phyloP scores from a whole-genome alignment of 2,888 invertebrate genomes.

The Lamellibrachia satsuma region DNA sequence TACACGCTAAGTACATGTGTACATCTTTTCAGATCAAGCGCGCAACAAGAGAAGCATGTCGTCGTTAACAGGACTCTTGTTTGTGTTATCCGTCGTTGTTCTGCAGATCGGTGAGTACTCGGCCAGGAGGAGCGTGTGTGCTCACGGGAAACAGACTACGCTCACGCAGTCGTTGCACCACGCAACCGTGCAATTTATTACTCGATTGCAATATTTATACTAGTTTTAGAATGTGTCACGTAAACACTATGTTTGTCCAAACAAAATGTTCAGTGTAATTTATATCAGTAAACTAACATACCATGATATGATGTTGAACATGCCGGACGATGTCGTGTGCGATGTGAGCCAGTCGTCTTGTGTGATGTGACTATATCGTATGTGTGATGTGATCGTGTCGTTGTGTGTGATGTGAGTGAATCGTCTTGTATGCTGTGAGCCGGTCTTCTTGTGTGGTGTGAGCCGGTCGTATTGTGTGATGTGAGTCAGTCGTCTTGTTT shows the following conservation, averaged over 20 bases:
- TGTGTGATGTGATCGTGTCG: background rate
- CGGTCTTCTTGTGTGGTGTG: background rate
- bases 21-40: background rate
- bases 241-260: no score
- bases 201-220: background rate
- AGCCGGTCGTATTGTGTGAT: background rate
- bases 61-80: background rate
- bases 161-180: background rate
- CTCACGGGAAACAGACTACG: background rate
- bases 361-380: background rate
- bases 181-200: background rate
- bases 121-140: background rate
- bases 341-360: background rate
- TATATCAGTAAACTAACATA: no score
- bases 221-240: no score
- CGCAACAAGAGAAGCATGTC: background rate
- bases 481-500: background rate
- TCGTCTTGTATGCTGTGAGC: background rate
- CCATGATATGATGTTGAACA: background rate
- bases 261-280: no score
- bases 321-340: background rate
- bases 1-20: background rate
- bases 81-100: background rate
- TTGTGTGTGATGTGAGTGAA: background rate
- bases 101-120: background rate